These are phyloP conservation scores for Hydrozoanthus tunicans DNA, from an alignment of 64 coral and sea anemone genomes.

Conservation along the genomic window DNA sequence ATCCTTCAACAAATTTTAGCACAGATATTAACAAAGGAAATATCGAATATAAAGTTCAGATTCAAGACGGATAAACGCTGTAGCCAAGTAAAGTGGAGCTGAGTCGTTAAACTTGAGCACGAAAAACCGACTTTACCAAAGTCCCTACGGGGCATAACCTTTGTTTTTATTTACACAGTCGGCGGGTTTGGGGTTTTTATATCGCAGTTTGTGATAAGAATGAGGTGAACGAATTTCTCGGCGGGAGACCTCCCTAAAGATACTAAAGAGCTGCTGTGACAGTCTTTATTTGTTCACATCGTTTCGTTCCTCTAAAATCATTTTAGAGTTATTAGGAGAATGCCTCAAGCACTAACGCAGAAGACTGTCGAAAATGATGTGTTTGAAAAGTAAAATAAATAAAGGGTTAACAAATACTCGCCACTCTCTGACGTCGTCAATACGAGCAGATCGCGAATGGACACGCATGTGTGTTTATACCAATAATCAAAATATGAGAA, in stretches of 20 bases:
- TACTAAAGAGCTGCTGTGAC: background rate
- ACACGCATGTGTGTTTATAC: background rate
- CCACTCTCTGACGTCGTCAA: background rate
- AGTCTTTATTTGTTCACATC: background rate
- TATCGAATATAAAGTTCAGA: slow-evolving; percentile 20
- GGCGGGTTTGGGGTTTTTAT: slow-evolving; percentile 44
- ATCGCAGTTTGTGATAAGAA: slow-evolving; percentile 52
- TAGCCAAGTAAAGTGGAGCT: background rate
- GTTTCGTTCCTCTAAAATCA: slow-evolving; percentile 4
- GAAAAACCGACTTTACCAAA: slow-evolving; percentile 49
- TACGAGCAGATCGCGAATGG: background rate
- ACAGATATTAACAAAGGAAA: slow-evolving; percentile 51
- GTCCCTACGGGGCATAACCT: slow-evolving; percentile 30
- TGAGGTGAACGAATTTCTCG: slow-evolving; percentile 8
- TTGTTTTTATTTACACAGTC: slow-evolving; percentile 63
- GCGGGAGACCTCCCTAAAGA: slow-evolving; percentile 17
- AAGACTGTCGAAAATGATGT: slow-evolving; percentile 31
- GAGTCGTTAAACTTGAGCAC: background rate
- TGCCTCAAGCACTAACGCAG: slow-evolving; percentile 19
- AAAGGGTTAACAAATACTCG: slow-evolving; percentile 33
- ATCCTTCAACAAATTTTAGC: slow-evolving; percentile 54
- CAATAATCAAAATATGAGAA: slow-evolving; percentile 5
- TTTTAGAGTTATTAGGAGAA: background rate
- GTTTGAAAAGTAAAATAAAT: slow-evolving; percentile 60
- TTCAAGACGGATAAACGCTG: background rate